phyloP scores from a whole-genome alignment of 2,888 invertebrate genomes.

The Micropterix aruncella region DNA sequence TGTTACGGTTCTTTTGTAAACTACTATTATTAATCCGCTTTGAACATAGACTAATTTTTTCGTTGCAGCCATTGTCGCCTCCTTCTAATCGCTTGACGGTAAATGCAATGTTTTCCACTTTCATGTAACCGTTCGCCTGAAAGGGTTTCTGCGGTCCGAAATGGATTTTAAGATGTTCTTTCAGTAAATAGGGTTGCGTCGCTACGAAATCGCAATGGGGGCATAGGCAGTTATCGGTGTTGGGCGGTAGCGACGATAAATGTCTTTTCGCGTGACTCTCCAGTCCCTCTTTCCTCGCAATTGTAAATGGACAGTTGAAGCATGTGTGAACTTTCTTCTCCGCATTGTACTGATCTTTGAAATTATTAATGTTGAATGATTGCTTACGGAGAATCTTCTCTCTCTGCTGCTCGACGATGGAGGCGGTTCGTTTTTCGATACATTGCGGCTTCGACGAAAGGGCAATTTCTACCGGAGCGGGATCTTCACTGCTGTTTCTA shows the following conservation, averaged over 20 bases:
- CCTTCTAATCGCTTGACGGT: background rate
- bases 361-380: slow-evolving; percentile 25
- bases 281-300: slow-evolving; percentile 55
- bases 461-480: slow-evolving; percentile 7
- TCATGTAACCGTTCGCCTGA: background rate
- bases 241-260: slow-evolving; percentile 42
- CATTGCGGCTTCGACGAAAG: slow-evolving; percentile 16
- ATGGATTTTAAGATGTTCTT: slow-evolving; percentile 70
- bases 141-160: slow-evolving; percentile 41
- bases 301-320: slow-evolving; percentile 67
- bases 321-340: slow-evolving; percentile 54
- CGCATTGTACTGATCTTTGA: slow-evolving; percentile 26
- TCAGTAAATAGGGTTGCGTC: slow-evolving; percentile 55
- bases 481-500: slow-evolving; percentile 19
- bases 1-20: background rate
- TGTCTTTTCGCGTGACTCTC: slow-evolving; percentile 67
- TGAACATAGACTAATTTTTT: background rate
- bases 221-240: slow-evolving; percentile 50
- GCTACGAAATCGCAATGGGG: slow-evolving; percentile 73
- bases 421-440: slow-evolving; percentile 29
- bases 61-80: background rate
- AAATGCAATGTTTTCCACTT: background rate
- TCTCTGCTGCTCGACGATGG: slow-evolving; percentile 47
- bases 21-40: background rate
- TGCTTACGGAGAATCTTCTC: slow-evolving; percentile 39